A percentile compares a stretch with the other conserved stretches of the same genome.
Conservation (phyloP, 2,888 invertebrate genomes). For the Hemithea aestivaria region DNA sequence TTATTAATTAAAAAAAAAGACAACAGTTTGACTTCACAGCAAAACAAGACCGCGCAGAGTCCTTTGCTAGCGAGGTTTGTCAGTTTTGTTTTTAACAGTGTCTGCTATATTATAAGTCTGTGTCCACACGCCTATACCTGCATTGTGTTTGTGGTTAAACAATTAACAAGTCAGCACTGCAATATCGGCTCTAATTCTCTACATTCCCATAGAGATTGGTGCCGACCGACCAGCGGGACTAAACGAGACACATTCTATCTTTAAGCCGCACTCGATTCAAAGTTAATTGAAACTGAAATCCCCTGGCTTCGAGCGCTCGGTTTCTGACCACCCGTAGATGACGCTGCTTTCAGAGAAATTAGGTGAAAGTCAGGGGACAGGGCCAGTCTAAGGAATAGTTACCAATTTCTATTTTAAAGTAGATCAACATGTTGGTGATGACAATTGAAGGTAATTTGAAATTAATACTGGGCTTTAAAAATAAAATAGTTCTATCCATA, state of each 20-base stretch:
- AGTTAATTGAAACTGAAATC: conserved; percentile 47
- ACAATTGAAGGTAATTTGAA: too few species aligned
- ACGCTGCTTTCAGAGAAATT: conserved; percentile 13
- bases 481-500: too few species aligned
- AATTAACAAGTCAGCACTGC: conserved; percentile 5
- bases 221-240: background rate
- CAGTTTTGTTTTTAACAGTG: too few species aligned
- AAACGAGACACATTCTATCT: conserved; percentile 28
- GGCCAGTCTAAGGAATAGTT: too few species aligned
- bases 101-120: too few species aligned
- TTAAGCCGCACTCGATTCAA: conserved; percentile 29
- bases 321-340: conserved; percentile 15
- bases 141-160: conserved; percentile 4
- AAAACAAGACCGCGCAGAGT: too few species aligned
- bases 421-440: too few species aligned
- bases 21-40: too few species aligned
- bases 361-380: background rate
- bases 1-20: too few species aligned
- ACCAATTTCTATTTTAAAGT: too few species aligned
- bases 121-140: conserved; percentile 20
- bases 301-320: conserved; percentile 25
- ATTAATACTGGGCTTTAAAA: too few species aligned
- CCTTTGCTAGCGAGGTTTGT: too few species aligned
- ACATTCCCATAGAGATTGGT: conserved; percentile 9
- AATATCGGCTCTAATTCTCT: conserved; percentile 5